Percentiles rank a stretch among this genome's conserved stretches.
Conservation (phyloP, 2,888 invertebrate genomes). For the Protophormia terraenovae region DNA sequence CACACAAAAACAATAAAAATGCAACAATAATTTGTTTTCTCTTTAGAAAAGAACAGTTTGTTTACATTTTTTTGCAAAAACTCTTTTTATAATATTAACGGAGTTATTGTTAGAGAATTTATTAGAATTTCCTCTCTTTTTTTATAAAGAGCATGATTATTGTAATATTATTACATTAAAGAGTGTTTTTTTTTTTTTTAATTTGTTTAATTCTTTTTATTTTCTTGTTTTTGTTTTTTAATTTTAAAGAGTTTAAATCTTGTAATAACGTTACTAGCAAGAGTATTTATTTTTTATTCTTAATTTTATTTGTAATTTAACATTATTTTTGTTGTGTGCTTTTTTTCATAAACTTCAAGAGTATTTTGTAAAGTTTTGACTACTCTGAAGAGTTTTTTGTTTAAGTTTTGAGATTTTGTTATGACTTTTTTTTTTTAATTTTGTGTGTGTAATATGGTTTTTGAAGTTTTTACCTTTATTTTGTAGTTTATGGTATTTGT, state of each 20-base stretch:
- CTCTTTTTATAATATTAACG: too few relatives aligned
- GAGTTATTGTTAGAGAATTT: too few relatives aligned
- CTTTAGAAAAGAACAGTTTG: not conserved
- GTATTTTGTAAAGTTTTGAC: not conserved
- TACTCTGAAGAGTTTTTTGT: not conserved
- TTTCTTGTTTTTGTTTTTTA: not conserved
- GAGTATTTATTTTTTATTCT: not conserved
- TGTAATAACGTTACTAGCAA: not conserved
- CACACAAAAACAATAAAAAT: not conserved
- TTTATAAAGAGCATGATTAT: not conserved
- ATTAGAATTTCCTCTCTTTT: not conserved
- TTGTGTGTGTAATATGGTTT: not conserved
- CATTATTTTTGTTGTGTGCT: not conserved
- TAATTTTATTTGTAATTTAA: not conserved
- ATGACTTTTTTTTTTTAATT: not conserved
- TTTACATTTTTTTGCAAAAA: not conserved
- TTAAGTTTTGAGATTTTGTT: not conserved
- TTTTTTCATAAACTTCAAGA: not conserved
- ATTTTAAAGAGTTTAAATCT: not conserved
- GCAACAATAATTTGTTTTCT: not conserved
- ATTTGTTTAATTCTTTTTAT: too few relatives aligned
- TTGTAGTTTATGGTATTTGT: not conserved
- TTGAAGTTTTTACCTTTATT: slow-evolving; percentile 12
- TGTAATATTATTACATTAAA: not conserved
- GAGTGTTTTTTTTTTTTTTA: too few relatives aligned